Evolutionary conservation across 2,888 invertebrate genomes (phyloP).

Genomic region (Drosophila anomalata): DNA sequence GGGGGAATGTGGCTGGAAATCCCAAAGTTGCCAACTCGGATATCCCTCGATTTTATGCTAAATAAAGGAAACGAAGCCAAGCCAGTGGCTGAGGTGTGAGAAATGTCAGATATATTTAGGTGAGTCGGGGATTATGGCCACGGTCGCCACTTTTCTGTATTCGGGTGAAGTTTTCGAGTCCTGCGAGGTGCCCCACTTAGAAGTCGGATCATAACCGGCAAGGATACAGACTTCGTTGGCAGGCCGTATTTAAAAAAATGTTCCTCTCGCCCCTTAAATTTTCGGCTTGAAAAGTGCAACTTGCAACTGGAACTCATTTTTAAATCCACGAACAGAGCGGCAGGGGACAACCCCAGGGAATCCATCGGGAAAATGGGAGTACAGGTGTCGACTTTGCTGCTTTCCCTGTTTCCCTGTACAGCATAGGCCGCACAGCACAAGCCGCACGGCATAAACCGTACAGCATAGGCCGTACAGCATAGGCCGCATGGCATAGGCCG

Average conservation of each 20-base stretch:
- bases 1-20: constrained; percentile 40
- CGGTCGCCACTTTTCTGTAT: neutral
- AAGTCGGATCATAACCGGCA: neutral
- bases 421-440: too few species aligned
- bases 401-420: neutral
- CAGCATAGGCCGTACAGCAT: too few species aligned
- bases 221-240: neutral
- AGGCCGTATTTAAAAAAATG: neutral
- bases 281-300: neutral
- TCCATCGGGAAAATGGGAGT: constrained; percentile 2
- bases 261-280: neutral
- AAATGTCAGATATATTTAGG: constrained; percentile 12
- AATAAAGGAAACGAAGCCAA: neutral
- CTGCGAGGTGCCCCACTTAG: neutral
- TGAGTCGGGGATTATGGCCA: neutral
- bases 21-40: constrained; percentile 21
- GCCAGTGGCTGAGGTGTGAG: constrained; percentile 5
- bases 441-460: too few species aligned
- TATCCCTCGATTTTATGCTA: constrained; percentile 19
- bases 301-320: constrained; percentile 3
- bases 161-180: neutral
- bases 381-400: constrained; percentile 36
- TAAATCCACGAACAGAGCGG: constrained; percentile 5
- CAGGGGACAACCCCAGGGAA: neutral
- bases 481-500: too few species aligned